Evolutionary conservation across 2,888 invertebrate species (phyloP).

Genomic region (Parthenolecanium corni): DNA sequence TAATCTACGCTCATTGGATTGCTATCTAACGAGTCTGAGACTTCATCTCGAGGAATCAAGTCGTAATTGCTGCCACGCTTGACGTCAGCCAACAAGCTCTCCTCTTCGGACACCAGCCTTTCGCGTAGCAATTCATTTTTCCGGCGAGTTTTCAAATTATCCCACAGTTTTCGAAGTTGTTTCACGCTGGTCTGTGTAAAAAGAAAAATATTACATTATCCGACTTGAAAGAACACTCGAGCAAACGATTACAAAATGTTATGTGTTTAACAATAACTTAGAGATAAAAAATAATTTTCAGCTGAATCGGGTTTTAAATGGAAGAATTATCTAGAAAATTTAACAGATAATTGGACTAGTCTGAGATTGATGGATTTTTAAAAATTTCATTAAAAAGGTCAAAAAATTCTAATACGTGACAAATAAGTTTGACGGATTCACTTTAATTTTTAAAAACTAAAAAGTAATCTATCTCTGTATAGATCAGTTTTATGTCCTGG

Average conservation of each 20-base stretch:
- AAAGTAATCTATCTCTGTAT: no score
- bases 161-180: constrained; percentile 22
- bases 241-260: background rate
- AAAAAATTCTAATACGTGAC: no score
- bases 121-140: constrained; percentile 23
- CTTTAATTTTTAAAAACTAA: no score
- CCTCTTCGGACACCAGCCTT: constrained; percentile 11
- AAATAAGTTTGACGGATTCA: no score
- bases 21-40: constrained; percentile 19
- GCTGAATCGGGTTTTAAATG: no score
- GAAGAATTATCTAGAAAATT: no score
- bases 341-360: no score
- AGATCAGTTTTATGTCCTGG: no score
- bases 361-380: no score
- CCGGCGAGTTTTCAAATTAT: constrained; percentile 20
- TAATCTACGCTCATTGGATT: constrained; percentile 12
- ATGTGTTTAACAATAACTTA: no score
- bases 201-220: background rate
- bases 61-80: constrained; percentile 2
- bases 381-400: no score
- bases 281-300: no score
- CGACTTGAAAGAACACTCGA: background rate
- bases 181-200: constrained; percentile 25
- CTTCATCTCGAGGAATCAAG: background rate
- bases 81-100: background rate